Base-by-base conservation (phyloP, 2,888 invertebrate species). In the Minunthozetes semirufus region DNA sequence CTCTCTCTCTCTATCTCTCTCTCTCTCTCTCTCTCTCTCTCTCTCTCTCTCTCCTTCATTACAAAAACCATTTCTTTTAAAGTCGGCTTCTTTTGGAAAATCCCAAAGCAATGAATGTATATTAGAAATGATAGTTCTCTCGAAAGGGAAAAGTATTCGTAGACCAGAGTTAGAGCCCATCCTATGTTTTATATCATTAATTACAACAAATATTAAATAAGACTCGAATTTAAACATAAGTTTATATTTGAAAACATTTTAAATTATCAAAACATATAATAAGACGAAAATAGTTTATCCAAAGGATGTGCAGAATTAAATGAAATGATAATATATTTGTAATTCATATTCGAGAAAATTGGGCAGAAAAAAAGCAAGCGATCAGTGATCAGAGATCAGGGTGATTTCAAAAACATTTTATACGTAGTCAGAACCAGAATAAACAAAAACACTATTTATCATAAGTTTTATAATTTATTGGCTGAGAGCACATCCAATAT, bases 31-130 rank as follows among this genome's bases (percentile, higher is more conserved):
- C 61, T 61, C 61, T 29, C 29, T 29, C 29, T 29, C 61, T 61
- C 61, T 61, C 66, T 66, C 66, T 66, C 66, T 66, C 66, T 66
- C 66, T n/a, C n/a, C 53, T 53, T 17, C 15, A n/a, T 53, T 17
- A 19, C 50, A 22, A 29, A 29, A 61, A 19, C 61, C 17, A 19
- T 66, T n/a, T 15, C 9, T 29, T 33, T 38, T 13, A 66, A n/a
- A 38, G 66, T 66, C 66, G 66, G 66, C 38, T n/a, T 38, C 66
- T 66, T 66, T 66, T 66, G 15, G 15, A n/a, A 66, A 66, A 66
- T 66, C 38, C 66, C 66, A 66, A 38, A n/a, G 66, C 33, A 38
- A 17, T 19, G 19, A 29, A 66, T 27, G 61, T 61, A n/a, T 27
- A 61, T 13, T 61, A 13, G 9, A 61, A 61, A 27, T 61, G 61